These are phyloP conservation scores for Ceuthmochares aereus DNA, from an alignment of 2,113 vertebrate species.

Conservation along the genomic window DNA sequence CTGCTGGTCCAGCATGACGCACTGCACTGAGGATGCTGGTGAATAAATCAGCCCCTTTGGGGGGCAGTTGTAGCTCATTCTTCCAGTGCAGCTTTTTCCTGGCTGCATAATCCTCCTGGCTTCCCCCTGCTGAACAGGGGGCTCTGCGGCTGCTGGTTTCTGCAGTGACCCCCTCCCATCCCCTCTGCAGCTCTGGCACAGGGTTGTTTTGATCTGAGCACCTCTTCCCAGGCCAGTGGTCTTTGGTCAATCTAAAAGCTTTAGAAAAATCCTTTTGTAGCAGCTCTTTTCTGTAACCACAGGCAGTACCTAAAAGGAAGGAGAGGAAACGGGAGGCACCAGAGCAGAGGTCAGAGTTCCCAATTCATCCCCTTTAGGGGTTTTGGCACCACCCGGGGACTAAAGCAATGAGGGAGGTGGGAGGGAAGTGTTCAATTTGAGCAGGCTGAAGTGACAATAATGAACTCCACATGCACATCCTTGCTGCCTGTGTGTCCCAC, in stretches of 20 bases:
- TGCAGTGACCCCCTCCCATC: background rate
- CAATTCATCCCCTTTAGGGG: constrained; percentile 13
- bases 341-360: constrained; percentile 47
- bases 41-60: background rate
- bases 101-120: background rate
- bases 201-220: constrained; percentile 24
- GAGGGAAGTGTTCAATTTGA: constrained; percentile 53
- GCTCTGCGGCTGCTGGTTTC: background rate
- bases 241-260: background rate
- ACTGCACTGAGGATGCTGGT: background rate
- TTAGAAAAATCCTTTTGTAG: constrained; percentile 58
- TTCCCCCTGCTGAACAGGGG: background rate
- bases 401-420: constrained; percentile 7
- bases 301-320: constrained; percentile 51
- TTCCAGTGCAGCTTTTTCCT: background rate
- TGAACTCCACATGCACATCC: background rate
- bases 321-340: constrained; percentile 24
- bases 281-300: constrained; percentile 5
- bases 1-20: background rate
- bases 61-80: background rate
- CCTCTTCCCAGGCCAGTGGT: background rate
- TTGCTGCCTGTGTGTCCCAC: background rate
- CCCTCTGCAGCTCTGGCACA: background rate
- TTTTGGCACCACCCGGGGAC: constrained; percentile 8
- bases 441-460: background rate